A percentile compares a stretch with the other conserved stretches of the same genome.
phyloP scores from a whole-genome alignment of 2,113 vertebrate genomes.

The Zosterops pallidus region DNA sequence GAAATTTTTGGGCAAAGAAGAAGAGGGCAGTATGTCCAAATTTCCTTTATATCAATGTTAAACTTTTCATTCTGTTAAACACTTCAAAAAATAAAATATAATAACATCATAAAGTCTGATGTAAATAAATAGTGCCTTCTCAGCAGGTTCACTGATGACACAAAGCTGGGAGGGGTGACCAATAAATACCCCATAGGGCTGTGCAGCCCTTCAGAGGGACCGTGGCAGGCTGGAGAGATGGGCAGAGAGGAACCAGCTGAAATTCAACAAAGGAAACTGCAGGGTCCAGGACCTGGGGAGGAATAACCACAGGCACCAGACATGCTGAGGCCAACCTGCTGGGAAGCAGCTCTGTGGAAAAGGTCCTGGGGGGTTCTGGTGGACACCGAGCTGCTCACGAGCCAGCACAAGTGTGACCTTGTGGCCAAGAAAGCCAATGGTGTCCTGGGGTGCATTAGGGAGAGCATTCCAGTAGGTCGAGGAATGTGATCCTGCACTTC shows the following conservation, averaged over 20 bases:
- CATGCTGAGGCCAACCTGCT: rapidly evolving
- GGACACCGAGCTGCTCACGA: background rate
- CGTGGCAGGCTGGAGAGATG: background rate
- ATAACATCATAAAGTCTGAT: background rate
- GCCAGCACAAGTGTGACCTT: background rate
- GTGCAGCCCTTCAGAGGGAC: background rate
- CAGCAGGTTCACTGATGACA: background rate
- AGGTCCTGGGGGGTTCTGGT: rapidly evolving
- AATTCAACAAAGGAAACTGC: rapidly evolving
- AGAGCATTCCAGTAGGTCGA: background rate
- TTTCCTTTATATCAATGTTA: background rate
- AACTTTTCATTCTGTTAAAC: background rate
- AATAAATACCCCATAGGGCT: background rate
- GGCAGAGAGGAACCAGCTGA: background rate
- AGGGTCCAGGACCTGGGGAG: background rate
- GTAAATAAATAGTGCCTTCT: background rate
- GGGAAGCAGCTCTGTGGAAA: background rate
- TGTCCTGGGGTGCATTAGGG: background rate
- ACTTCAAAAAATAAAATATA: background rate
- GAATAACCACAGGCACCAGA: background rate
- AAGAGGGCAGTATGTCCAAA: background rate
- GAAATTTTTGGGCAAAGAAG: background rate
- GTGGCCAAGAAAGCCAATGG: background rate
- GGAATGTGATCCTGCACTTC: background rate
- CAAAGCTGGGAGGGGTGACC: background rate